Percentiles rank a stretch among this genome's conserved stretches.
Evolutionary conservation across 2,797 vertebrate species (phyloP).

Genomic region (Lateolabrax maculatus): DNA sequence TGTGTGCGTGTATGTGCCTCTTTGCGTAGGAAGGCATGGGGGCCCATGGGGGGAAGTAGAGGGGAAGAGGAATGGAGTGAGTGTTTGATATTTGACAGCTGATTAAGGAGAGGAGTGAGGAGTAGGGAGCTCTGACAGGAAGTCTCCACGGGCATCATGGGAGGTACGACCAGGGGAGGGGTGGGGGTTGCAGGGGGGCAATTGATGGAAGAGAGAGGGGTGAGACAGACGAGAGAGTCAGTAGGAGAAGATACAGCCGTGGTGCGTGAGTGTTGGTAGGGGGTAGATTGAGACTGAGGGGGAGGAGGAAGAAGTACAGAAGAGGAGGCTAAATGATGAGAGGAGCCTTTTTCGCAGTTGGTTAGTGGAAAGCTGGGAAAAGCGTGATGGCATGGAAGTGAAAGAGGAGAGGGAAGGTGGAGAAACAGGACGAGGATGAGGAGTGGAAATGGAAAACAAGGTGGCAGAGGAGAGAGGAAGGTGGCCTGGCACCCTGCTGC

Average conservation of each 20-base stretch:
- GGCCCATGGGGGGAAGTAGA: conserved; percentile 36
- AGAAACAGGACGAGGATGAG: conserved; percentile 40
- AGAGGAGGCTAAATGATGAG: conserved; percentile 27
- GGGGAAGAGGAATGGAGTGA: conserved; percentile 62
- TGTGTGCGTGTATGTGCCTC: not conserved
- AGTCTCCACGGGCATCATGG: conserved; percentile 73
- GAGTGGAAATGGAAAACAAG: conserved; percentile 66
- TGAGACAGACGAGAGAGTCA: conserved; percentile 37
- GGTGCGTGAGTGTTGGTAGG: conserved; percentile 15
- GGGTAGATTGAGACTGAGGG: conserved; percentile 38
- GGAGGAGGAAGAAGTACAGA: not conserved
- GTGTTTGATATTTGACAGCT: conserved; percentile 87
- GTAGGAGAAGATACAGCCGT: conserved; percentile 22
- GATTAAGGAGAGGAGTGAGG: conserved; percentile 86
- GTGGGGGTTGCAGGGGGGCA: conserved; percentile 20
- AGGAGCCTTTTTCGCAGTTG: conserved; percentile 4
- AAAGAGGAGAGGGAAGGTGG: conserved; percentile 38
- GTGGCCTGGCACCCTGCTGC: conserved; percentile 81
- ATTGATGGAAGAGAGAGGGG: conserved; percentile 20
- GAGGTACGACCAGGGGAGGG: conserved; percentile 58
- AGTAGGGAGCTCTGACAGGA: conserved; percentile 82
- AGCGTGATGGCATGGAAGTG: conserved; percentile 24
- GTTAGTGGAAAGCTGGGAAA: conserved; percentile 4
- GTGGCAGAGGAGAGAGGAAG: conserved; percentile 73
- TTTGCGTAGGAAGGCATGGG: conserved; percentile 31